Base-by-base conservation (phyloP, 2,113 vertebrate species). In the Argyrosomus japonicus region DNA sequence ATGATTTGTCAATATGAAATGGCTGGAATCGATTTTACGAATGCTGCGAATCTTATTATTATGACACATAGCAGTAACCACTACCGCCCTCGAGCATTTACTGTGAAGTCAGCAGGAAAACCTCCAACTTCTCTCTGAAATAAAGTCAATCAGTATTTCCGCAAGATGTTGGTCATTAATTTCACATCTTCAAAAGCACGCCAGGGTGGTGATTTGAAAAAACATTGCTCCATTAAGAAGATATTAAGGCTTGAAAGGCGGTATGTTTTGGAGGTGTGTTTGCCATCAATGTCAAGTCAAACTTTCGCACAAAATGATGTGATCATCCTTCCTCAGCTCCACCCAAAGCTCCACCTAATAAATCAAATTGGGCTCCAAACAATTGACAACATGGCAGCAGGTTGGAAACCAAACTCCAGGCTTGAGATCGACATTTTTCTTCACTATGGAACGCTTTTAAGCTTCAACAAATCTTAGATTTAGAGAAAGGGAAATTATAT, bases 241-340 rank as follows among this genome's bases (percentile, higher is more conserved):
- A 58, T 77, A 62, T 73, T 87, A 86, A 86, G 70, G 76, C 56
- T 77, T 65, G 65, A 72, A 61, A 84, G 51, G 61, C 36, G 23
- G 51, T 51, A 21, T 50, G 60, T 79, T 79, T 71, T 51, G 47
- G 68, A 83, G 68, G 61, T 36, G 11, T 76, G 43, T 83, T 77
- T 80, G 50, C 78, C 67, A 36, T 61, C 56, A 32, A 5, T 57
- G 62, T 74, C 18, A 43, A 65, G 51, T 83, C 47, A 69, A 68
- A 79, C n/a, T 77, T 54, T 61, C 58, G 53, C 56, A 72, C 57
- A 68, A 82, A 40, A 83, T 17, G 40, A 60, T 13, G 4, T 8
- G 17, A 80, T 75, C 17, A 21, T 75, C 64, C 69, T 18, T 45
- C 27, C 25, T 77, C 71, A 60, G 32, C 60, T 79, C 50, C 67